Base-by-base conservation (phyloP, 2,888 invertebrate species). In the Cheilosia vernalis region DNA sequence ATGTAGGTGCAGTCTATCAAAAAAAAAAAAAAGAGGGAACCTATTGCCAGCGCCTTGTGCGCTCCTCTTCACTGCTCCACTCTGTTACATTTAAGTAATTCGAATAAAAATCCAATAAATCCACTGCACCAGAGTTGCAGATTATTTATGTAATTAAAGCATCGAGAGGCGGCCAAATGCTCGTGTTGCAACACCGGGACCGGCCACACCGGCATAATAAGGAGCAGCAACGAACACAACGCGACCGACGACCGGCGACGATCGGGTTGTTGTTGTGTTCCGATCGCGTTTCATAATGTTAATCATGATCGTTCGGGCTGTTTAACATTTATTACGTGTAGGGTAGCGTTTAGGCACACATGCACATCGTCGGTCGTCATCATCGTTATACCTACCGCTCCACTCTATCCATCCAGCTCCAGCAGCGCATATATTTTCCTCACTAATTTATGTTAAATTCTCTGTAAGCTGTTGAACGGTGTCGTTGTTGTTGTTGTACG, bases 121-220 rank as follows among this genome's bases (percentile, higher is more conserved):
- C 74, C 69, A 79, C 69, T 56, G 10, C 49, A 42, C 61, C 70
- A 70, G 69, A 69, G 64, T 74, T 74, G 84, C 79, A 67, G 73
- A 84, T 84, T 84, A 84, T 84, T 84, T 84, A 84, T 84, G 84
- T 84, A 84, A 84, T 84, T 84, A 84, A 84, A 84, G 84, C 84
- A 84, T 84, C 70, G 80, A 74, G 79, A 80, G 79, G 80, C 84
- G 84, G 69, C 83, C 83, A 17, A 74, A 74, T 79, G 79, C 83
- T 84, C 74, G 80, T 84, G 84, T 84, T 84, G 84, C 84, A 79
- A 84, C 83, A 79, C 27, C 10, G 21, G n/a, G n/a, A 47, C 44
- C 42, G 37, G 24, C 37, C 21, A 21, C 24, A 24, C 15, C 17
- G 15, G 19, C 15, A 30, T 15, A 47, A 15, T 49, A 21, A 74